These are phyloP conservation scores for Gymnopithys bicolor DNA, from an alignment of 2,797 vertebrate genomes.

Conservation along the genomic window DNA sequence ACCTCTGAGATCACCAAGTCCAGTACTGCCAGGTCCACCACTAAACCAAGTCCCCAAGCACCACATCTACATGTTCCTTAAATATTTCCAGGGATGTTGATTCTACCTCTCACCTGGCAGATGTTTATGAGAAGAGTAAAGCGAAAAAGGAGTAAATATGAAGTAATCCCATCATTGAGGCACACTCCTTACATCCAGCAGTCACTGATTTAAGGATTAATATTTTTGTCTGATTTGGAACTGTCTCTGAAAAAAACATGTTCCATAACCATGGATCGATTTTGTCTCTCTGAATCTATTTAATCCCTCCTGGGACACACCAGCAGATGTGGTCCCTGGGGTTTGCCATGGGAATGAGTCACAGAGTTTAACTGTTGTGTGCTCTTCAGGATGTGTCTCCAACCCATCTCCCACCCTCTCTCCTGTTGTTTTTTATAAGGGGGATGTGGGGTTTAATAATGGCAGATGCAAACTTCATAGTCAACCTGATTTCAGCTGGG, in stretches of 20 bases:
- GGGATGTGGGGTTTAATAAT: rapidly evolving
- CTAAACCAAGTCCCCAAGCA: not conserved
- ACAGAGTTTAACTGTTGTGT: not conserved
- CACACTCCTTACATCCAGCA: not conserved
- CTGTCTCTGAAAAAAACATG: not conserved
- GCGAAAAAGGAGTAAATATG: not conserved
- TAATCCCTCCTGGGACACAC: not conserved
- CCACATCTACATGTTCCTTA: not conserved
- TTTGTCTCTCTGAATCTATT: not conserved
- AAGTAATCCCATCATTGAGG: not conserved
- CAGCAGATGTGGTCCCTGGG: not conserved
- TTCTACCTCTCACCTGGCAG: not conserved
- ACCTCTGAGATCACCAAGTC: rapidly evolving
- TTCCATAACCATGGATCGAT: not conserved
- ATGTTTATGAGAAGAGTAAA: not conserved
- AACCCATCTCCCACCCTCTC: not conserved
- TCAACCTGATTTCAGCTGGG: not conserved
- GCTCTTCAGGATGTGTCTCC: not conserved
- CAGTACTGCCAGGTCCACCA: not conserved
- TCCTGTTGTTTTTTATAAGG: rapidly evolving
- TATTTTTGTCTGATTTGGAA: not conserved
- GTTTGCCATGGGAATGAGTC: not conserved
- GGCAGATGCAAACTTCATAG: not conserved
- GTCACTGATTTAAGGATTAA: not conserved
- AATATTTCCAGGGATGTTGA: not conserved